These are phyloP conservation scores for Drosophila sulfurigaster DNA, from an alignment of 1,140 invertebrate species.

Conservation along the genomic window DNA sequence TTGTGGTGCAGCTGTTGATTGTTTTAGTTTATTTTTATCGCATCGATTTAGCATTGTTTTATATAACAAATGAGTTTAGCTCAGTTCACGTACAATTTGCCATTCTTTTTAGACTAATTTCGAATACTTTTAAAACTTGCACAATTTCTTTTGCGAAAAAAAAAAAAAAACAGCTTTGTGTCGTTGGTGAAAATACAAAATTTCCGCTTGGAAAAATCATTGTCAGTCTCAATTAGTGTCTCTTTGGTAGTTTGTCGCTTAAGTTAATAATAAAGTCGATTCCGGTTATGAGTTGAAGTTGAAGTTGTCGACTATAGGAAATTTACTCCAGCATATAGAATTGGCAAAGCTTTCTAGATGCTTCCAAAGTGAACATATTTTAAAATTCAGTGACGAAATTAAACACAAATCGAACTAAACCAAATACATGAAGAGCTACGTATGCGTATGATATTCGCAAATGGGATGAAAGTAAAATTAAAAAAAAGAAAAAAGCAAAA, in stretches of 20 bases:
- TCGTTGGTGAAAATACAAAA: conserved; percentile 55
- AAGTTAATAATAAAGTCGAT: conserved; percentile 51
- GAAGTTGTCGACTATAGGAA: conserved; percentile 14
- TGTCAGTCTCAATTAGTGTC: conserved; percentile 59
- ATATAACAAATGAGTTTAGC: conserved; percentile 11
- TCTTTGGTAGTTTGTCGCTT: conserved; percentile 37
- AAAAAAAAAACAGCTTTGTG: neutral
- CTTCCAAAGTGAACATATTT: neutral
- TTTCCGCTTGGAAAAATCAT: conserved; percentile 62
- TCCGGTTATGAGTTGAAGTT: conserved; percentile 50
- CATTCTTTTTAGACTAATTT: neutral
- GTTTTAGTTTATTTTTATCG: neutral
- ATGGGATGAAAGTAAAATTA: conserved; percentile 80
- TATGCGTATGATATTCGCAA: conserved; percentile 25
- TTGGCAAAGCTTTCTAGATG: neutral
- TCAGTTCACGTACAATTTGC: too few relatives aligned
- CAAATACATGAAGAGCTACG: conserved; percentile 2
- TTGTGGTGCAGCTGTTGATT: conserved; percentile 34
- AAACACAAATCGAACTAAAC: neutral
- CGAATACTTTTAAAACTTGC: neutral
- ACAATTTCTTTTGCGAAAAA: neutral
- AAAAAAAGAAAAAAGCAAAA: conserved; percentile 54
- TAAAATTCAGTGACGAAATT: neutral
- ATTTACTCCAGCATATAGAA: conserved; percentile 7
- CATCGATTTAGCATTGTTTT: conserved; percentile 17